Base-by-base conservation (phyloP, 2,113 vertebrate species). In the Danionella cerebrum region DNA sequence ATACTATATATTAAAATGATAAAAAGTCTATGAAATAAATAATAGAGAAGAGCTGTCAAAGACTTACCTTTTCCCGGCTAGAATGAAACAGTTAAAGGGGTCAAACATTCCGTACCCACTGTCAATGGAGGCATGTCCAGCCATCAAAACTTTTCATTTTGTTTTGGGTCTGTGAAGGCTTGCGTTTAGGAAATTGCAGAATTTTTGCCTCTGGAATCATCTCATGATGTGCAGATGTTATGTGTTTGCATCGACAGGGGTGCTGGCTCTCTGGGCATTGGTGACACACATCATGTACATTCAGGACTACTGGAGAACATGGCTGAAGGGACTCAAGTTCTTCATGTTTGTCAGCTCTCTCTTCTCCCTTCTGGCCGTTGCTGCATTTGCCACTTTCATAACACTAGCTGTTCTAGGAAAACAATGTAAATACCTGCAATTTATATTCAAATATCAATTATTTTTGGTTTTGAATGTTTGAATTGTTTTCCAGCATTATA, bases 261-360 rank as follows among this genome's bases (percentile, higher is more conserved):
- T 96, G 47, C 79, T 98, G 79, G 95, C 96, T 0, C 79, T 98
- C 57, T 98, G 94, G 96, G 82, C 86, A 55, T 89, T 98, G 18
- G 91, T 93, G 81, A 95, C 93, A 0, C 95, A 98, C 71, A 80
- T 96, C 79, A 98, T 98, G 96, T 98, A 98, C 80, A 77, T 94
- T 60, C 94, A 98, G 84, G 94, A 98, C 82, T 98, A 90, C 85
- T 98, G 95, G 96, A 90, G 95, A 76, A 98, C 96, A 18, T 98
- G 96, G 96, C 87, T 97, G 69, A 96, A 94, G 76, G 95, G 95
- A 16, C 86, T 98, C 39, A 90, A 79, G 54, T 93, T 97, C 85
- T 98, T 98, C 86, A 93, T 98, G 25, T 77, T 76, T 13, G 82
- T 94, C 4, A 94, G 93, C 0, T 58, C 85, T 21, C 22, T 94